These are phyloP conservation scores for Colletes collaris DNA, from an alignment of 2,888 invertebrate species.

Conservation along the genomic window DNA sequence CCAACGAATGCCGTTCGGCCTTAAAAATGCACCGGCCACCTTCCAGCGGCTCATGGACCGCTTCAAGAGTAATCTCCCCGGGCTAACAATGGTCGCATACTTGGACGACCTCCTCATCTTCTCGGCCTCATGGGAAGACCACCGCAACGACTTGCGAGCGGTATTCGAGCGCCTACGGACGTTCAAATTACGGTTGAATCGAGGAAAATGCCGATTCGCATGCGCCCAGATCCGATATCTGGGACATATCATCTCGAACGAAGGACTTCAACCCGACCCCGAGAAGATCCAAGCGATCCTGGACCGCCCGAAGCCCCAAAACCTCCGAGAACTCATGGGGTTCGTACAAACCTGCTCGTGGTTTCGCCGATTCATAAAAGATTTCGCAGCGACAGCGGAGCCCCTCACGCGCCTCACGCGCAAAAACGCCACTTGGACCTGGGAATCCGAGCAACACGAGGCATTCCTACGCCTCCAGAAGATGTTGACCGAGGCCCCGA, in stretches of 20 bases:
- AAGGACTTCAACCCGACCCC: not conserved
- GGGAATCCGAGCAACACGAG: not conserved
- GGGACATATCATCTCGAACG: not conserved
- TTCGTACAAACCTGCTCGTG: not conserved
- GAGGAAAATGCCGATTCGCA: constrained; percentile 1
- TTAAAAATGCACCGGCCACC: constrained; percentile 5
- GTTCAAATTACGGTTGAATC: not conserved
- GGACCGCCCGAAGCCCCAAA: not conserved
- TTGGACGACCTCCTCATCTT: not conserved
- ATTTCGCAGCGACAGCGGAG: not conserved
- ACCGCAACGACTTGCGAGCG: not conserved
- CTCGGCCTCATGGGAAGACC: not conserved
- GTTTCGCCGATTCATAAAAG: not conserved
- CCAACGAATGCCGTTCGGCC: constrained; percentile 12
- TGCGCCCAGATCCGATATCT: not conserved
- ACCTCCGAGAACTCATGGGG: not conserved
- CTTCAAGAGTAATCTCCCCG: not conserved
- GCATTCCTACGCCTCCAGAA: not conserved
- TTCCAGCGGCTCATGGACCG: constrained; percentile 16
- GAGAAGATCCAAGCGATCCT: not conserved
- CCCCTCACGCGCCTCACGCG: not conserved
- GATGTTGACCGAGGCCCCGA: not conserved
- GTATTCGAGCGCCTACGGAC: constrained; percentile 4
- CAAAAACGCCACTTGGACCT: constrained; percentile 6
- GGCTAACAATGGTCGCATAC: not conserved